Percentiles rank a stretch among this genome's conserved stretches.
Evolutionary conservation across 2,113 vertebrate genomes (phyloP).

Genomic region (Archilochus colubris): DNA sequence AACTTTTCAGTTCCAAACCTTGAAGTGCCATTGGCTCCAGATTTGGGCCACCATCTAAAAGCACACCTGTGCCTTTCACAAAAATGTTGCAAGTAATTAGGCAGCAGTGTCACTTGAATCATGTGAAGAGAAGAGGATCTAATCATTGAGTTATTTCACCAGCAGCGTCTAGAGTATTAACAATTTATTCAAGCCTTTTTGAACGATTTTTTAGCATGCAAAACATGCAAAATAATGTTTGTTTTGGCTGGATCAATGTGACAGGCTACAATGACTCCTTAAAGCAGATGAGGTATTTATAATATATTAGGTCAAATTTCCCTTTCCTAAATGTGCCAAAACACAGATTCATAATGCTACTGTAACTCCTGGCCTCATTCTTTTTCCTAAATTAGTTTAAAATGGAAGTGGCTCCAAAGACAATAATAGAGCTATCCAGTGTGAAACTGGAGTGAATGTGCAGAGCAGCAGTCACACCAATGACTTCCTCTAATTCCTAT

Average conservation of each 20-base stretch:
- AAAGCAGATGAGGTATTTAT: slow-evolving; percentile 50
- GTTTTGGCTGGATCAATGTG: slow-evolving; percentile 34
- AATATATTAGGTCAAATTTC: slow-evolving; percentile 30
- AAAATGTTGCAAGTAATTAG: slow-evolving; percentile 35
- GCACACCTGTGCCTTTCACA: slow-evolving; percentile 29
- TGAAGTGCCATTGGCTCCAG: not conserved
- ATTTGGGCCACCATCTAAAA: not conserved
- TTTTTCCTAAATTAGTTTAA: not conserved
- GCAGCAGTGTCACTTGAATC: not conserved
- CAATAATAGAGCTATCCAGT: not conserved
- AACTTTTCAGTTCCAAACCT: not conserved
- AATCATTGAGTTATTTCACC: slow-evolving; percentile 7
- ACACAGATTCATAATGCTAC: slow-evolving; percentile 1
- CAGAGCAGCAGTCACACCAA: not conserved
- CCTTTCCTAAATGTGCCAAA: slow-evolving; percentile 8
- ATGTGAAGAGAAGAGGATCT: slow-evolving; percentile 7
- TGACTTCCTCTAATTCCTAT: not conserved
- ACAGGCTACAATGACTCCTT: slow-evolving; percentile 49
- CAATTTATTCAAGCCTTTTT: slow-evolving; percentile 40
- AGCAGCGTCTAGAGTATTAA: slow-evolving; percentile 30
- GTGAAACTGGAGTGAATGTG: not conserved
- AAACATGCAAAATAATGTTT: not conserved
- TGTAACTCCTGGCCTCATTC: not conserved
- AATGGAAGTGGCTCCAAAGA: not conserved
- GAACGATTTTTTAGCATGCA: slow-evolving; percentile 18